Evolutionary conservation across 1,140 invertebrate genomes (phyloP).

Genomic region (Bombus huntii): DNA sequence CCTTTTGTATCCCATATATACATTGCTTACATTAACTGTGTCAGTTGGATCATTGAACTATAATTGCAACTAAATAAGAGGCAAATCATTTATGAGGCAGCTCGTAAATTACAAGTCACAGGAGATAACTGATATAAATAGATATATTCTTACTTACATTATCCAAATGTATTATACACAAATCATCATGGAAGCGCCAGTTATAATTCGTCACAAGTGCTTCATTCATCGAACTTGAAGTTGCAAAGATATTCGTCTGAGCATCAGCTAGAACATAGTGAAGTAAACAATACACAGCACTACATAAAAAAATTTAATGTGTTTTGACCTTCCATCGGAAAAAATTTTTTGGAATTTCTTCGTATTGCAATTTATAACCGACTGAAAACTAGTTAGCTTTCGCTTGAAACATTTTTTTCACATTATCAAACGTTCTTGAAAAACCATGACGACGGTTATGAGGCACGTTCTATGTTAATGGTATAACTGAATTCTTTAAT

Average conservation of each 20-base stretch:
- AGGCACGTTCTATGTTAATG: neutral
- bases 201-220: neutral
- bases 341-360: too few relatives aligned
- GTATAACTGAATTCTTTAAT: neutral
- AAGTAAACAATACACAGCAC: too few relatives aligned
- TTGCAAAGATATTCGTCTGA: neutral
- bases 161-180: neutral
- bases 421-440: too few relatives aligned
- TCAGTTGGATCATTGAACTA: slow-evolving; percentile 27
- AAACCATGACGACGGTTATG: too few relatives aligned
- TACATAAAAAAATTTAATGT: too few relatives aligned
- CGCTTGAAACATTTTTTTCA: too few relatives aligned
- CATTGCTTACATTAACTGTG: slow-evolving; percentile 6
- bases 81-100: neutral
- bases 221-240: neutral
- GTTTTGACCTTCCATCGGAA: too few relatives aligned
- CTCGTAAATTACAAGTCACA: slow-evolving; percentile 25
- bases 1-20: neutral
- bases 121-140: neutral
- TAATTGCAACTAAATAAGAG: slow-evolving; percentile 16
- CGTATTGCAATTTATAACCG: too few relatives aligned
- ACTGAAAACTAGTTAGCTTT: too few relatives aligned
- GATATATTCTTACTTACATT: neutral
- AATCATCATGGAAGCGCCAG: slow-evolving; percentile 1
- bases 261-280: too few relatives aligned